Evolutionary conservation across 2,113 vertebrate species (phyloP), one percentile per base, ranked within the genome.

Genomic region (Channa maculata): DNA sequence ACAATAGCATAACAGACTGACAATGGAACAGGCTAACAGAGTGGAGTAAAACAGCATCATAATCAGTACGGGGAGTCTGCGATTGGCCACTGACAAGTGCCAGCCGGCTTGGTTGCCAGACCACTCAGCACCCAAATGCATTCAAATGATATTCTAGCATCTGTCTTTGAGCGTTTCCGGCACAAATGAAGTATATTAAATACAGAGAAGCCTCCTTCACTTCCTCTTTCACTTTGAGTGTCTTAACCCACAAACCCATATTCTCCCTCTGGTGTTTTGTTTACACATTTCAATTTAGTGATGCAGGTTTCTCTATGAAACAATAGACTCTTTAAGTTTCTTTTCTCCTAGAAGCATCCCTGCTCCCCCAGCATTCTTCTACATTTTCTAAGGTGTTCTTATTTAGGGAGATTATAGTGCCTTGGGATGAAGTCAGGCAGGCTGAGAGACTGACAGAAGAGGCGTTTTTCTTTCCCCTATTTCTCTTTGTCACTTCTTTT

Each of bases 61-160:
- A 82, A 86, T 90, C 70, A 69, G 68, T 57, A 78, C 7, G 33
- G 75, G 72, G 66, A 83, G 48, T 82, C 54, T 60, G 73, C 8
- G 37, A 50, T 66, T 46, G 77, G 75, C 64, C 66, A 38, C 65
- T 75, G 78, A 83, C 74, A 84, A 79, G 83, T 80, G 51, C 68
- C 80, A 84, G 54, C 61, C 45, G 59, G 77, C 65, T 67, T 33
- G 50, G 54, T 45, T 67, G 71, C 58, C 65, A 79, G 71, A 59
- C 62, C 80, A 77, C 70, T 65, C 60, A 53, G 58, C 65, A 75
- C 78, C 62, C 67, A 62, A 50, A 83, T 71, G 63, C 63, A 79
- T 86, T 86, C 53, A 86, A 70, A 79, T 79, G 24, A 88, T 79
- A 84, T 79, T 75, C 54, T 33, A 71, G 77, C 88, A 86, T 89